Base-by-base conservation (phyloP, 2,888 invertebrate genomes). In the Creontiades dilutus region DNA sequence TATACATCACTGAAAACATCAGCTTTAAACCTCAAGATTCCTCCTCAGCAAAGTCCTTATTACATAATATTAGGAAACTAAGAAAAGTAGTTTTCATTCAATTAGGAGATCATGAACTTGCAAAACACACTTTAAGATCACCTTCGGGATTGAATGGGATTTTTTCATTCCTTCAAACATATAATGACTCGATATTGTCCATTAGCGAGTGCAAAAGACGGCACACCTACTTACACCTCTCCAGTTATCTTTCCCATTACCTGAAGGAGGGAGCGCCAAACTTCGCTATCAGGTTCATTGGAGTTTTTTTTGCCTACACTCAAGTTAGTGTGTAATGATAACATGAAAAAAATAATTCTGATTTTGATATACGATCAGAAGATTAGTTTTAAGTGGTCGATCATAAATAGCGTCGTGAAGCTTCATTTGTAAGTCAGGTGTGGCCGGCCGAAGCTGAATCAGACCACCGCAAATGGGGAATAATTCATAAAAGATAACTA, bases 361-460 rank as follows among this genome's bases (percentile, higher is more conserved):
- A 14, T 57, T 57, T 57, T 57, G 57, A 57, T 57, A 57, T 57
- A 57, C 57, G 57, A 57, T 16, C 57, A 1, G n/a, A 57, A n/a
- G 57, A 57, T 57, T 57, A 57, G 0, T n/a, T 57, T 57, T 57
- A 57, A 57, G 57, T 57, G 57, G n/a, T 57, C 19, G 23, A 11
- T 23, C 68, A 68, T 68, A 68, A 68, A 68, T 68, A 27, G 57
- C 52, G 16, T n/a, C 57, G 52, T 68, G 68, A 68, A 68, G 68
- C 19, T 68, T 23, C 19, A 23, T 23, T 68, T 23, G 19, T 23
- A 61, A 61, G 9, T 19, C n/a, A 68, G 68, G 68, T 68, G 68
- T 27, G 68, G 68, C 68, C 23, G 13, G 5, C 37, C 37, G 7
- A 23, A 23, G 68, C 68, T 68, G 68, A 68, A 68, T 68, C 68